Conservation (phyloP, 2,888 invertebrate species). For the Diaprepes abbreviatus region DNA sequence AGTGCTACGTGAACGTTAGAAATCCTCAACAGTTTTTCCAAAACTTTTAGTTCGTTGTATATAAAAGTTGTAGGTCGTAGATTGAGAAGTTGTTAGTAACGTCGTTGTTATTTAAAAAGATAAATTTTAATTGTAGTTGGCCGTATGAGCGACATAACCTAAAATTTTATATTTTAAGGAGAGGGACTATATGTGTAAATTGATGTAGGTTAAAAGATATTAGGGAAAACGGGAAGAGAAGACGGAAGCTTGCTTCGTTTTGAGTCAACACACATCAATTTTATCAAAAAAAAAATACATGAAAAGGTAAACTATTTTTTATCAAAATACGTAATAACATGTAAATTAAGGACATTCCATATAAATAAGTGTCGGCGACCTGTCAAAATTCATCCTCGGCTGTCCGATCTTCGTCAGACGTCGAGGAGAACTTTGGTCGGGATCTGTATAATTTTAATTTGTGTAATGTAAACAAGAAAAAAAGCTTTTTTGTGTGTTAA, state of each 20-base stretch:
- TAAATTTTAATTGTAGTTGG: slow-evolving; percentile 36
- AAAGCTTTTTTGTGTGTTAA: slow-evolving; percentile 67
- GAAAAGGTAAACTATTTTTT: slow-evolving; percentile 46
- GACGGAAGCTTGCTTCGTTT: slow-evolving; percentile 27
- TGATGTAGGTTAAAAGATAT: slow-evolving; percentile 20
- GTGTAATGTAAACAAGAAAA: slow-evolving; percentile 52
- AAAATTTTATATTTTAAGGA: slow-evolving; percentile 36
- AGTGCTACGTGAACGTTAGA: not conserved
- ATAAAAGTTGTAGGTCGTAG: slow-evolving; percentile 34
- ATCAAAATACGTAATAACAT: slow-evolving; percentile 45
- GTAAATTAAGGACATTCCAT: slow-evolving; percentile 49
- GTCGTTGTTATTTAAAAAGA: slow-evolving; percentile 36
- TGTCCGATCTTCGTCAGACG: not conserved
- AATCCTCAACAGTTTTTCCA: not conserved
- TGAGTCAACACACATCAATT: slow-evolving; percentile 22
- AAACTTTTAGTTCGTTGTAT: slow-evolving; percentile 22
- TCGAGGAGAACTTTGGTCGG: slow-evolving; percentile 26
- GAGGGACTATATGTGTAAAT: slow-evolving; percentile 29
- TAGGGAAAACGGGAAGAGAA: not conserved
- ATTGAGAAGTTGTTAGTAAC: slow-evolving; percentile 29
- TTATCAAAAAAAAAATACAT: slow-evolving; percentile 19
- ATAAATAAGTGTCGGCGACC: slow-evolving; percentile 27
- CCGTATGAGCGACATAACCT: slow-evolving; percentile 20
- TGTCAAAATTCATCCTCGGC: slow-evolving; percentile 32
- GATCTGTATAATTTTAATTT: slow-evolving; percentile 58